Conservation (phyloP, 2,113 vertebrate species). For the Charadrius vociferus region DNA sequence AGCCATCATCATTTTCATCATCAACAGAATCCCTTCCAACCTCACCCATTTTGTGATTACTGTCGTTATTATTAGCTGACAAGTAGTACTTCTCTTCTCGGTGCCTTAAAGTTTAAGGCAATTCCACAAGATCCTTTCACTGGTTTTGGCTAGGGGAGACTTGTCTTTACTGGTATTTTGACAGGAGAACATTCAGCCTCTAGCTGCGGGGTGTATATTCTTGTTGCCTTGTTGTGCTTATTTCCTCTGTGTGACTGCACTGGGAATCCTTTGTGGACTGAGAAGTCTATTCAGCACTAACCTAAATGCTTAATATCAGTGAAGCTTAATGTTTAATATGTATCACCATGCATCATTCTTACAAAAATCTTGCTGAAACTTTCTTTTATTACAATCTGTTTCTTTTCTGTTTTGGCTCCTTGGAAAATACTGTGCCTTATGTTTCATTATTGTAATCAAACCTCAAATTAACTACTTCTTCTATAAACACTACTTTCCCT, state of each 20-base stretch:
- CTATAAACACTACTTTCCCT: not conserved
- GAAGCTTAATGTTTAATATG: not conserved
- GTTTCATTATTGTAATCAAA: not conserved
- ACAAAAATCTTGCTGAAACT: not conserved
- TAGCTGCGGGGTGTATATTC: not conserved
- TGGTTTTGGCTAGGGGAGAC: not conserved
- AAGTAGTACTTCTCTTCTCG: not conserved
- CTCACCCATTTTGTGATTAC: not conserved
- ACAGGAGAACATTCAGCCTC: not conserved
- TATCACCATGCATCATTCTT: not conserved
- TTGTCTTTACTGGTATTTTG: not conserved
- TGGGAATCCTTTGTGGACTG: not conserved
- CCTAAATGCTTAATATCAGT: not conserved
- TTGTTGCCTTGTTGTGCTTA: not conserved
- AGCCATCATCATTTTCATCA: not conserved
- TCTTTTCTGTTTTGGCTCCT: not conserved
- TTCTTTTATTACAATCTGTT: not conserved
- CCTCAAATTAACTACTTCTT: not conserved
- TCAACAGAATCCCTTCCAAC: not conserved
- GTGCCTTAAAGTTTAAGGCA: not conserved
- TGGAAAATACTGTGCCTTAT: not conserved
- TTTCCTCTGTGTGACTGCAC: not conserved
- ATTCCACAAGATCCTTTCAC: not conserved
- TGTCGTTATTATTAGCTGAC: not conserved
- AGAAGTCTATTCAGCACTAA: not conserved